Evolutionary conservation across 1,140 invertebrate genomes (phyloP), one percentile per base, ranked within the genome.

Genomic region (Cecropterus lyciades): DNA sequence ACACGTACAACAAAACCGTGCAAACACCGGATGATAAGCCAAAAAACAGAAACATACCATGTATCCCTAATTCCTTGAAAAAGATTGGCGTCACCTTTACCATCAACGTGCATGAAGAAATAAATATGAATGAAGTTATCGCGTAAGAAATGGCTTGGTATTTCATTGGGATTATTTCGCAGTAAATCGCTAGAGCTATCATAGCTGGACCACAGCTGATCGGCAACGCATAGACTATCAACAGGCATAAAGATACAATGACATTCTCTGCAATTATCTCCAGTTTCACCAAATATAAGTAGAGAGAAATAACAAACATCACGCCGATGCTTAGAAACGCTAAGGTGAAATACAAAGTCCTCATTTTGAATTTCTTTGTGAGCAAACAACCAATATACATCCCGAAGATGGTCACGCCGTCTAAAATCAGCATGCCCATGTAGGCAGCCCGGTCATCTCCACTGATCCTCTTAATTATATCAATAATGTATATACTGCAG

Each of bases 391-490:
- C 73, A 14, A 57, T 15, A 30, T 82, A 82, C 51, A 73, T 68
- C 48, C 71, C 65, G 1, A 75, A 67, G 11, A 82, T 70, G 20
- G 79, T 77, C 2, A 77, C 56, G 1, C 70, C 77, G 16, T 82
- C 79, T 37, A 82, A 46, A 15, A 79, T 73, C 15, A 82, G 49
- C 79, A 82, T 82, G 0, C 67, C 71, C 0, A 11, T 65, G 7
- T 82, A 82, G 1, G 79, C 79, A 0, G 53, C 45, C 0, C 16
- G 7, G 15, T 78, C 77, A 20, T 16, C 64, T 0, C 68, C 53
- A 7, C 70, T 73, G n/a, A 82, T 75, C 17, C 56, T 75, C 20
- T 78, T 79, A 10, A 82, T 63, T 16, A 82, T 79, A 20, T 82
- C 75, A 27, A 79, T 68, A 8, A 74, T 73, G n/a, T 80, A 82